Conservation (phyloP, 1,140 invertebrate genomes). For the Gonatopus flavifemur region DNA sequence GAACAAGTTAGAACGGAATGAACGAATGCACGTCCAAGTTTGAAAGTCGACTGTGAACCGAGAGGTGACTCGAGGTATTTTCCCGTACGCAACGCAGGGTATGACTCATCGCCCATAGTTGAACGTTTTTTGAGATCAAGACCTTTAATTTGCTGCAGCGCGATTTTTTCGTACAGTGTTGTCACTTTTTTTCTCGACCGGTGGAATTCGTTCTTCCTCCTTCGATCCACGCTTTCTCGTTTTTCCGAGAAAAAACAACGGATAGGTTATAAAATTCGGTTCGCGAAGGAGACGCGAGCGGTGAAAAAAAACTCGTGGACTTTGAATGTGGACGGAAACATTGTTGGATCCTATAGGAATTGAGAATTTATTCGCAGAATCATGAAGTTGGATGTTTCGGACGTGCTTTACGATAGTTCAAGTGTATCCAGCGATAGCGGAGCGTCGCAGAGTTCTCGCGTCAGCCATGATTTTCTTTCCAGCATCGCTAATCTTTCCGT, state of each 20-base stretch:
- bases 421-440: slow-evolving; percentile 54
- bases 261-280: neutral
- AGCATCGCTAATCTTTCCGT: slow-evolving; percentile 41
- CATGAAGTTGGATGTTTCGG: slow-evolving; percentile 52
- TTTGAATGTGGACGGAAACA: neutral
- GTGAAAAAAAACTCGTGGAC: neutral
- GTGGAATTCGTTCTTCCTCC: slow-evolving; percentile 15
- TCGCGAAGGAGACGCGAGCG: neutral
- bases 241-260: neutral
- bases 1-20: slow-evolving; percentile 36
- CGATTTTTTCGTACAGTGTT: no score
- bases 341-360: neutral
- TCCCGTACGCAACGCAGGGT: no score
- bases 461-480: slow-evolving; percentile 54
- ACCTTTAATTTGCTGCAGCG: no score
- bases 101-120: no score
- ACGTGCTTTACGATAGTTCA: slow-evolving; percentile 50
- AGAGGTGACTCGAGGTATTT: no score
- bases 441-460: slow-evolving; percentile 50
- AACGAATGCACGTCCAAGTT: no score
- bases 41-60: no score
- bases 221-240: slow-evolving; percentile 5
- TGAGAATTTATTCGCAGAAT: neutral
- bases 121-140: no score
- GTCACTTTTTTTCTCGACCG: no score